Evolutionary conservation across 2,797 vertebrate species (phyloP).

Genomic region (Hylomyscus alleni): DNA sequence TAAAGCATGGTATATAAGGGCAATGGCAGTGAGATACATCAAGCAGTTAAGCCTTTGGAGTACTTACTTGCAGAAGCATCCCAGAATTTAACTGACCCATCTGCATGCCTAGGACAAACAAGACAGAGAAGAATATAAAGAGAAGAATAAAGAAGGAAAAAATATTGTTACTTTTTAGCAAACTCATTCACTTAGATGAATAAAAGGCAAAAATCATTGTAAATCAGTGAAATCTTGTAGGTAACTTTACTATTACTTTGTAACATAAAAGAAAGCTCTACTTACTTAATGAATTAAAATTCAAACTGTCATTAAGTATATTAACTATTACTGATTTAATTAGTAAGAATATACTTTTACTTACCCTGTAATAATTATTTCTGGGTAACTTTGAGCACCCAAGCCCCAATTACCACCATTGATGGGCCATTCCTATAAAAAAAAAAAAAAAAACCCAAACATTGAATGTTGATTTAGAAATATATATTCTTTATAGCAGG

Average conservation of each 20-base stretch:
- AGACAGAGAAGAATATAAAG: slow-evolving; percentile 60
- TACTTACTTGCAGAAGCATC: slow-evolving; percentile 99
- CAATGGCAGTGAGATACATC: not conserved
- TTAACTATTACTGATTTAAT: slow-evolving; percentile 23
- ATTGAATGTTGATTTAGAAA: slow-evolving; percentile 71
- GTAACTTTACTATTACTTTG: slow-evolving; percentile 4
- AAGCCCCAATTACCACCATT: slow-evolving; percentile 99
- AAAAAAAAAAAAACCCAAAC: slow-evolving; percentile 71
- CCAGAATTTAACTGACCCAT: slow-evolving; percentile 99
- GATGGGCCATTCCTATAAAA: slow-evolving; percentile 97
- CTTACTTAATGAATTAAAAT: not conserved
- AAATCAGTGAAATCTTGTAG: not conserved
- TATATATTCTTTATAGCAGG: not conserved
- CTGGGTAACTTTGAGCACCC: slow-evolving; percentile 98
- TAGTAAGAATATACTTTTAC: slow-evolving; percentile 72
- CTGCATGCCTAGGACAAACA: slow-evolving; percentile 94
- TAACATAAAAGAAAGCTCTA: slow-evolving; percentile 15
- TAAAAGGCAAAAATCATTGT: slow-evolving; percentile 28
- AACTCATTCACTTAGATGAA: slow-evolving; percentile 32
- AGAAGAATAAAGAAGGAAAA: slow-evolving; percentile 1
- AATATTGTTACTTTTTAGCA: slow-evolving; percentile 11
- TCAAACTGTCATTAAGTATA: slow-evolving; percentile 17
- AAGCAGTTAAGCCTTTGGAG: slow-evolving; percentile 51
- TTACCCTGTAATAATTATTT: slow-evolving; percentile 99
- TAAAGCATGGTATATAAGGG: not conserved